Evolutionary conservation across 2,797 vertebrate genomes (phyloP), one percentile per base, ranked within the genome.

Genomic region (Tympanoctomys barrerae): DNA sequence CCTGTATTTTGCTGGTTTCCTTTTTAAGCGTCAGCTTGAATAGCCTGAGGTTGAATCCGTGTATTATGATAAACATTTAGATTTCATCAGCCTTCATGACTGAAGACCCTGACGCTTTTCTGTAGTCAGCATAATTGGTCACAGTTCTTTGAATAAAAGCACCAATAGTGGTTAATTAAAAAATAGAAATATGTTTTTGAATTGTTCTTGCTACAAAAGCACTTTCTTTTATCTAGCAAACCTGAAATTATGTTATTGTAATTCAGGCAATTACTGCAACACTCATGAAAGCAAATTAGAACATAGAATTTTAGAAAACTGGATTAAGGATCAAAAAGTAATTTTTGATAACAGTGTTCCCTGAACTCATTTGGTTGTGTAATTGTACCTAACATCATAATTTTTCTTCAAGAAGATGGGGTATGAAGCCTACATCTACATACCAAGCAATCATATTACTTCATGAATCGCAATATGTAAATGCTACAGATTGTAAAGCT

Each of bases 71-170:
- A 81, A 94, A 77, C 31, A 26, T 49, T 95, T 33, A 68, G 39
- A 80, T 89, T 94, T 92, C 61, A 89, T 42, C 28, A 14, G 80
- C 2, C 54, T 89, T 70, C 80, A 13, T 95, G 75, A 91, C 54
- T 78, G 46, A 90, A 80, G 64, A 89, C 73, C 70, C 0, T 71
- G 64, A 85, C 13, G 64, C 9, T 90, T 92, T 36, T 94, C 46
- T 18, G 75, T 85, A 90, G 94, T 96, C 57, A 96, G 61, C 19
- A 59, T 91, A 96, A 97, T 88, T 96, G 79, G 85, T 90, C 83
- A 94, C 75, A 94, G 49, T 89, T 86, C 79, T 94, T 94, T 94
- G 83, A 97, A 95, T 59, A 94, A 92, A 94, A 87, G 26, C 19
- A 86, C 36, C 46, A 89, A 78, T 84, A 62, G 24, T 46, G 13